Conservation (phyloP, 92 coral and sea anemone species). For the Siderastrea radians region DNA sequence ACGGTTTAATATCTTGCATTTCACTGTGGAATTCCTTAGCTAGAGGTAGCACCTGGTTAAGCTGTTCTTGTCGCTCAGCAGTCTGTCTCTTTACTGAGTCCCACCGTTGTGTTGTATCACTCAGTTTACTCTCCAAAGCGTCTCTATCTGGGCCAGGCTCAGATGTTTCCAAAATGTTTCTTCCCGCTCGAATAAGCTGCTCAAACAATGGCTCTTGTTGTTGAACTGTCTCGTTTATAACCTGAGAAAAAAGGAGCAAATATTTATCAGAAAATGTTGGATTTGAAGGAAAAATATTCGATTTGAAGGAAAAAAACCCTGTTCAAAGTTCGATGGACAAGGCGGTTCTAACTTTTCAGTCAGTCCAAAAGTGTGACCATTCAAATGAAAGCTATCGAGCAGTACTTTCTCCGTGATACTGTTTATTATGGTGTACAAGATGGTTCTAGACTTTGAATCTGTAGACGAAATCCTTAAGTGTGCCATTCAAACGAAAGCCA, state of each 20-base stretch:
- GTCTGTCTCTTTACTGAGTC: conserved; percentile 82
- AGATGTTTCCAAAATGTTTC: conserved; percentile 82
- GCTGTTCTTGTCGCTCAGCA: conserved; percentile 83
- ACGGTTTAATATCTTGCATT: conserved; percentile 82
- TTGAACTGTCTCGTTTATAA: conserved; percentile 83
- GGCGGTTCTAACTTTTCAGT: no score
- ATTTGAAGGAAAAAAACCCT: no score
- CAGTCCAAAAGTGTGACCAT: no score
- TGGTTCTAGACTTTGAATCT: no score
- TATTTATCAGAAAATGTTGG: not conserved
- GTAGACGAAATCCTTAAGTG: no score
- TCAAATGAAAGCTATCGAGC: no score
- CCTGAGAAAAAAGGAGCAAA: conserved; percentile 52
- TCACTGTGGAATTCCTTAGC: conserved; percentile 90
- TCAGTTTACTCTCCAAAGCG: conserved; percentile 85
- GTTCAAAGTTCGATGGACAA: no score
- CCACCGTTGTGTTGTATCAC: conserved; percentile 92
- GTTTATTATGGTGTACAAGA: not conserved
- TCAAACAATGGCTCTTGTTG: conserved; percentile 90
- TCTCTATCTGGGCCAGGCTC: conserved; percentile 99
- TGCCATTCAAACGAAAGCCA: not conserved
- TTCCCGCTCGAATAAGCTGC: conserved; percentile 89
- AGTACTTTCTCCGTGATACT: not conserved
- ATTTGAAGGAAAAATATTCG: no score
- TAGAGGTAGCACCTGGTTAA: conserved; percentile 90